Evolutionary conservation across 2,888 invertebrate species (phyloP), one percentile per base, ranked within the genome.

Genomic region (Lepidocyrtinus sp.): DNA sequence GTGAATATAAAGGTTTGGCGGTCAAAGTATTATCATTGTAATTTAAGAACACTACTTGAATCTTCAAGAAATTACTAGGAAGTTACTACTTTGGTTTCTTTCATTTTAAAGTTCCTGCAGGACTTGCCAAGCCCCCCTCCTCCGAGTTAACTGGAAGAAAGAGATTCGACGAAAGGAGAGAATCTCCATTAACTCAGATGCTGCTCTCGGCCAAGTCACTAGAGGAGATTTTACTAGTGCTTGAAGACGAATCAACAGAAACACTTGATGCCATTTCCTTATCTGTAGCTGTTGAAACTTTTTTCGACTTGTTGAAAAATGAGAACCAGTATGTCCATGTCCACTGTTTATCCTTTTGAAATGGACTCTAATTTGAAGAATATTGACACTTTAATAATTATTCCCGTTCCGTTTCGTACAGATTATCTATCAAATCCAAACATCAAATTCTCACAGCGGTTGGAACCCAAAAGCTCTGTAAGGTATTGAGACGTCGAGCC

Each of bases 391-490:
- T 36, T 15, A 67, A 25, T 63, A 9, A 61, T 68, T 45, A 2
- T 62, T 3, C 25, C 21, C 9, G 22, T 73, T 64, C 59, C 59
- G 19, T 36, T 21, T 26, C 12, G 15, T 65, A 24, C 22, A 68
- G 61, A 19, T 65, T 63, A 12, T 21, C 81, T n/a, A 45, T 27
- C 7, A 75, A 88, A 71, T 88, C 89, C 24, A 89, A 90, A 1
- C 89, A 90, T 19, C 87, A 90, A 19, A 87, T 93, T 15, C 87
- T 91, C 64, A 89, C 89, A 59, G 90, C 91, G 86, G 90, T 91
- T 5, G 89, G 91, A 78, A 93, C 93, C 87, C 88, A 90, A 65
- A 89, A 90, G 59, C 89, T 93, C n/a, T 92, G 92, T 85, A 90
- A 90, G 75, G 89, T 90, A 82, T 89, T 93, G 70, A 91, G 91